Percentiles rank a stretch among this genome's conserved stretches.
Conservation (phyloP, 2,113 vertebrate genomes). For the Corythoichthys intestinalis region DNA sequence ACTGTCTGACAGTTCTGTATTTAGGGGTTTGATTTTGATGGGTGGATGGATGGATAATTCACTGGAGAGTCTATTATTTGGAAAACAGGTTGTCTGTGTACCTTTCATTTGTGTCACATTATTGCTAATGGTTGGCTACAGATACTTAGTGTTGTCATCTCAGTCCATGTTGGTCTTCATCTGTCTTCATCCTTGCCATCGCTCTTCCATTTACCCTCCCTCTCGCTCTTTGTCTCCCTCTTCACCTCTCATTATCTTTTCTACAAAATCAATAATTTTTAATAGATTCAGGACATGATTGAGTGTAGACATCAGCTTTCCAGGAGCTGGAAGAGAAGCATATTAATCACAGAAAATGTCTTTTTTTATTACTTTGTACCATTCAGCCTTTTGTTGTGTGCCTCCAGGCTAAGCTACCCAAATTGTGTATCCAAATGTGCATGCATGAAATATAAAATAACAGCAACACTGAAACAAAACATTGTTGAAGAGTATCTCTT, state of each 20-base stretch:
- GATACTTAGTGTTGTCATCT: constrained; percentile 33
- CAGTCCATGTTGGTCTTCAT: constrained; percentile 31
- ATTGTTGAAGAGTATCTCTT: not conserved
- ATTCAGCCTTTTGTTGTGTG: constrained; percentile 20
- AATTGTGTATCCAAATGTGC: constrained; percentile 8
- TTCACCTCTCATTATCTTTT: constrained; percentile 16
- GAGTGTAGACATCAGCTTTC: constrained; percentile 49
- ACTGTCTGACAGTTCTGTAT: too few species aligned
- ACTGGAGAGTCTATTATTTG: not conserved
- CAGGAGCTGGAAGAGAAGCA: constrained; percentile 41
- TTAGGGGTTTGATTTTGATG: not conserved
- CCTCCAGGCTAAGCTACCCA: constrained; percentile 22
- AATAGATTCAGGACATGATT: constrained; percentile 65
- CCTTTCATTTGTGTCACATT: not conserved
- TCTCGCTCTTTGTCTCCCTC: not conserved
- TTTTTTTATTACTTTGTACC: constrained; percentile 57
- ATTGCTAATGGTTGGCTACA: constrained; percentile 20
- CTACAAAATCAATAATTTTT: constrained; percentile 59
- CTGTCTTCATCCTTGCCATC: constrained; percentile 13
- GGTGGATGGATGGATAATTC: not conserved
- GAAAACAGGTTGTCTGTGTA: constrained; percentile 8
- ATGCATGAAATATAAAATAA: not conserved
- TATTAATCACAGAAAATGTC: constrained; percentile 67
- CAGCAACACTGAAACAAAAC: not conserved
- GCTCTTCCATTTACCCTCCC: constrained; percentile 7